A percentile compares a stretch with the other conserved stretches of the same genome.
Conservation (phyloP, 2,797 vertebrate species). For the Borostomias antarcticus region DNA sequence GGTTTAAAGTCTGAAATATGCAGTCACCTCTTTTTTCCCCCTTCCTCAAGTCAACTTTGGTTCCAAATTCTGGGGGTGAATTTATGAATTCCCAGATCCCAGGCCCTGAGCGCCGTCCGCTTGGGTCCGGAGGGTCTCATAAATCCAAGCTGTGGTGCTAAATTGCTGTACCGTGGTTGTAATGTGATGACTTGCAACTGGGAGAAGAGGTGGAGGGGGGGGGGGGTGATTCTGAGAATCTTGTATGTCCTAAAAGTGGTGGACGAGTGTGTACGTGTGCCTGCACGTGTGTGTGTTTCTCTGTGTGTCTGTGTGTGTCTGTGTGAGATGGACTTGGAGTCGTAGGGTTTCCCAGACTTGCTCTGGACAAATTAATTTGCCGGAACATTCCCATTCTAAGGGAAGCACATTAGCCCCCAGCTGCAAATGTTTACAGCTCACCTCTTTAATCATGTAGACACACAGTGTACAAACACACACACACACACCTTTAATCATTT, state of each 20-base stretch:
- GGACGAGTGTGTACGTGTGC: background rate
- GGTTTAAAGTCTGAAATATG: background rate
- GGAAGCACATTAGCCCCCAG: slow-evolving; percentile 33
- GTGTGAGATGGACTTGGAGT: slow-evolving; percentile 14
- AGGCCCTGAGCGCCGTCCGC: background rate
- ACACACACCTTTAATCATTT: slow-evolving; percentile 21
- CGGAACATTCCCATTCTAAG: background rate
- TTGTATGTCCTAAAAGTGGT: slow-evolving; percentile 18
- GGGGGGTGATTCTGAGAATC: slow-evolving; percentile 25
- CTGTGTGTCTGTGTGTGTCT: too few relatives aligned
- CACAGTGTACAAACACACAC: slow-evolving; percentile 22
- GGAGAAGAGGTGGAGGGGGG: slow-evolving; percentile 31
- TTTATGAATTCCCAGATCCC: slow-evolving; percentile 37
- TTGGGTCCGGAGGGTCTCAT: slow-evolving; percentile 38
- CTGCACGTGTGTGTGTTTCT: too few relatives aligned
- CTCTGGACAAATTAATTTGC: slow-evolving; percentile 2
- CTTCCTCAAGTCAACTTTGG: background rate
- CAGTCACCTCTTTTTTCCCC: background rate
- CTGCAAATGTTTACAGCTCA: slow-evolving; percentile 52
- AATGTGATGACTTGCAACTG: slow-evolving; percentile 41
- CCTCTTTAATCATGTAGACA: slow-evolving; percentile 45
- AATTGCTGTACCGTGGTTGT: slow-evolving; percentile 28
- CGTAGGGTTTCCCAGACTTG: slow-evolving; percentile 33
- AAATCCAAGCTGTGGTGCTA: slow-evolving; percentile 29
- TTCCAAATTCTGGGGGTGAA: slow-evolving; percentile 10